These are phyloP conservation scores for Sitodiplosis mosellana DNA, from an alignment of 1,140 invertebrate species.

Conservation along the genomic window DNA sequence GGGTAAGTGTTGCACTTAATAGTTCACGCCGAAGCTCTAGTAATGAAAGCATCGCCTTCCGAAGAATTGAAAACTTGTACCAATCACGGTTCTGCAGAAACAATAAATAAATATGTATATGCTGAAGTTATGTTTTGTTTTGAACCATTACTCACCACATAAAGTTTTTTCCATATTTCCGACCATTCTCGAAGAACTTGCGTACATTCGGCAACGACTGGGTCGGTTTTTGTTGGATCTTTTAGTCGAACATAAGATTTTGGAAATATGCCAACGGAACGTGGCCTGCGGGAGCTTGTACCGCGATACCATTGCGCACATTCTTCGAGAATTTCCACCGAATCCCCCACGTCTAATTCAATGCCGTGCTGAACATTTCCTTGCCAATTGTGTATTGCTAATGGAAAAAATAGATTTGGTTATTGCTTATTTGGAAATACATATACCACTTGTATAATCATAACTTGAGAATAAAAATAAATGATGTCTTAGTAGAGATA, in stretches of 20 bases:
- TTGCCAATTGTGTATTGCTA: conserved; percentile 80
- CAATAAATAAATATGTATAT: too few species aligned
- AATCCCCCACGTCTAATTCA: conserved; percentile 74
- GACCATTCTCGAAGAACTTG: conserved; percentile 85
- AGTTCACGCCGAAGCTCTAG: conserved; percentile 67
- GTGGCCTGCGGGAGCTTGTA: conserved; percentile 54
- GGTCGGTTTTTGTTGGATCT: conserved; percentile 62
- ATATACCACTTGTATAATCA: too few species aligned
- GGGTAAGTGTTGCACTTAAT: conserved; percentile 68
- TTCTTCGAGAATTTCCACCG: conserved; percentile 78
- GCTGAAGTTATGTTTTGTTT: too few species aligned
- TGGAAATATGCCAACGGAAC: conserved; percentile 71
- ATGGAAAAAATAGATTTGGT: conserved; percentile 20
- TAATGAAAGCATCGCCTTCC: conserved; percentile 76
- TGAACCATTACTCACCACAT: conserved; percentile 44
- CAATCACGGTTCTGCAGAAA: conserved; percentile 49
- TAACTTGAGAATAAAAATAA: too few species aligned
- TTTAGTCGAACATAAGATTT: conserved; percentile 54
- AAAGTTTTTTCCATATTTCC: conserved; percentile 74
- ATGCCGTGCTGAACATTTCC: conserved; percentile 64
- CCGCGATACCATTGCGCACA: conserved; percentile 74
- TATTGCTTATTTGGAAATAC: too few species aligned
- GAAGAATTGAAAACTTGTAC: conserved; percentile 63
- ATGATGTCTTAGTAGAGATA: too few species aligned
- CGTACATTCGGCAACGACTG: conserved; percentile 77